Evolutionary conservation across 2,113 vertebrate species (phyloP).

Genomic region (Onychostruthus taczanowskii): DNA sequence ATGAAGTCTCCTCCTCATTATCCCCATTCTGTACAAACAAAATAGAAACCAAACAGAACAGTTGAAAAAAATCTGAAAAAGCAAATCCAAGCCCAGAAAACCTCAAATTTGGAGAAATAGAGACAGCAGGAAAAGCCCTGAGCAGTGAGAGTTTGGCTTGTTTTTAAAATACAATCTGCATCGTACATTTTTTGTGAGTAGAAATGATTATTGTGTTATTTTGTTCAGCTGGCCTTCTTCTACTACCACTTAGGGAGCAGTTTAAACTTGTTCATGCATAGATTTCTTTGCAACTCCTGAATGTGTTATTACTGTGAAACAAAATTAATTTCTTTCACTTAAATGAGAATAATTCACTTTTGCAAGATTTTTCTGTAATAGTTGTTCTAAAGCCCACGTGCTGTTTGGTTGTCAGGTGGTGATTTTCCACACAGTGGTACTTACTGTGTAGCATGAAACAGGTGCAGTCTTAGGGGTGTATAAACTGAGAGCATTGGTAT

Average conservation of each 20-base stretch:
- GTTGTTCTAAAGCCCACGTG: background rate
- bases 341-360: slow-evolving; percentile 9
- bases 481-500: background rate
- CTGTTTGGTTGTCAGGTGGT: background rate
- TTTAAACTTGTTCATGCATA: background rate
- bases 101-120: background rate
- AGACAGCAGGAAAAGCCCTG: background rate
- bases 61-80: background rate
- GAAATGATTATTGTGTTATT: background rate
- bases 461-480: background rate
- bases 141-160: background rate
- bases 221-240: background rate
- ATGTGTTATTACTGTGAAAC: background rate
- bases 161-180: background rate
- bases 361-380: background rate
- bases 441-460: background rate
- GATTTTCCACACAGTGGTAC: background rate
- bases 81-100: background rate
- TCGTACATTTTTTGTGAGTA: background rate
- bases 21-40: background rate
- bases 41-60: background rate
- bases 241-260: background rate
- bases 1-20: background rate
- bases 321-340: slow-evolving; percentile 5
- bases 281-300: slow-evolving; percentile 18